Conservation (phyloP, 2,797 vertebrate genomes). For the Macrochelys suwanniensis region DNA sequence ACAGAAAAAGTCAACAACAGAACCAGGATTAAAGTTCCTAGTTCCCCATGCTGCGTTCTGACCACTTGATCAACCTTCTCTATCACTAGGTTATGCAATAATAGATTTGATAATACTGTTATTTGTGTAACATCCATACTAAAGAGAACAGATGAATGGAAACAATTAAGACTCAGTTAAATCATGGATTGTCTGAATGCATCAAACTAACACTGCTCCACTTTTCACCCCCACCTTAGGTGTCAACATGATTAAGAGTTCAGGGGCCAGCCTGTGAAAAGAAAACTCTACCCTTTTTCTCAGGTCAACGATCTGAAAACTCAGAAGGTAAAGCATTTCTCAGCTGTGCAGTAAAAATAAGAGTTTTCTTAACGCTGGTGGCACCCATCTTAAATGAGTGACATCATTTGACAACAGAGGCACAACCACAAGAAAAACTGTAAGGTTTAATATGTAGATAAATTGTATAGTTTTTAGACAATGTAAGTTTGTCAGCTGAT, state of each 20-base stretch:
- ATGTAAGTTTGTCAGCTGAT: rapidly evolving
- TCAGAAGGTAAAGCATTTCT: background rate
- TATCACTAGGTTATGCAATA: background rate
- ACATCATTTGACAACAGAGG: background rate
- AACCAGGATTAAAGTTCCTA: background rate
- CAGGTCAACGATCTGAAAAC: background rate
- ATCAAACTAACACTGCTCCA: background rate
- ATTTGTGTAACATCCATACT: background rate
- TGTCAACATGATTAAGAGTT: background rate
- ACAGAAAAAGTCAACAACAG: background rate
- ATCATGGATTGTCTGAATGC: background rate
- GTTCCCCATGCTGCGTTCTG: background rate
- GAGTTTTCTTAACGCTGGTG: background rate
- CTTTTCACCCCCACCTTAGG: background rate
- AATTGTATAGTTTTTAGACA: background rate
- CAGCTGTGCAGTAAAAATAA: background rate
- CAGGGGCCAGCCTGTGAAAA: background rate
- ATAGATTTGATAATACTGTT: background rate
- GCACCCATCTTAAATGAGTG: background rate
- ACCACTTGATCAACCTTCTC: background rate
- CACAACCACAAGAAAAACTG: background rate
- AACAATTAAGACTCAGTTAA: background rate
- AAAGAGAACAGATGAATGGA: background rate
- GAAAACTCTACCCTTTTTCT: background rate
- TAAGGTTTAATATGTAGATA: background rate